Evolutionary conservation across 2,888 invertebrate genomes (phyloP).

Genomic region (Parnassius apollo): DNA sequence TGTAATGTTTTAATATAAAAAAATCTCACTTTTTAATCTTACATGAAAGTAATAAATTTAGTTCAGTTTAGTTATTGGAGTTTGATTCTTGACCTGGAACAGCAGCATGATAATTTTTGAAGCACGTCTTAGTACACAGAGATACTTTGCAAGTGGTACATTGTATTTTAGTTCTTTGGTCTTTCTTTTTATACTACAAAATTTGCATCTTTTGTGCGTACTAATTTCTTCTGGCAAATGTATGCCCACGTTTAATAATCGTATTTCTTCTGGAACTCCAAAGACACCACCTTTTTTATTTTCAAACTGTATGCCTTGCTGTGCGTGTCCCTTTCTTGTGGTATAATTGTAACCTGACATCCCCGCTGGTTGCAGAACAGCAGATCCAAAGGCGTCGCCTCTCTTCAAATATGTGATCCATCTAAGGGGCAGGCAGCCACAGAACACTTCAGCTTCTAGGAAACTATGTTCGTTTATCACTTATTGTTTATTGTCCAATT

Average conservation of each 20-base stretch:
- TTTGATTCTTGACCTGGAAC: conserved; percentile 3
- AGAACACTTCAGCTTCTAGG: too few species aligned
- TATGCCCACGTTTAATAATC: conserved; percentile 41
- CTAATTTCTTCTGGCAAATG: conserved; percentile 39
- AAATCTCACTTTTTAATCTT: too few species aligned
- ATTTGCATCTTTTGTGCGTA: conserved; percentile 41
- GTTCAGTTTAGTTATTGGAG: too few species aligned
- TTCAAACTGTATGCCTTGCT: conserved; percentile 28
- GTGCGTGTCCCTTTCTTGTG: conserved; percentile 15
- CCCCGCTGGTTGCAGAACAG: too few species aligned
- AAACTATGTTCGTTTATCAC: too few species aligned
- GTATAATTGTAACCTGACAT: too few species aligned
- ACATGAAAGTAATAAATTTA: too few species aligned
- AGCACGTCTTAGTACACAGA: conserved; percentile 26
- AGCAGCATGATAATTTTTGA: conserved; percentile 32
- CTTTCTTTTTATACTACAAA: conserved; percentile 38
- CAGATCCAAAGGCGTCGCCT: too few species aligned
- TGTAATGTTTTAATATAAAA: conserved; percentile 13
- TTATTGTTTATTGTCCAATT: too few species aligned
- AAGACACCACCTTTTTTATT: conserved; percentile 37
- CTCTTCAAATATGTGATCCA: too few species aligned
- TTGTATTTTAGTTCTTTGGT: conserved; percentile 31
- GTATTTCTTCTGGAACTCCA: conserved; percentile 42
- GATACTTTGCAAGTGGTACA: conserved; percentile 29
- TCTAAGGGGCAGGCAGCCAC: too few species aligned